These are phyloP conservation scores for Spongilla lacustris DNA, from an alignment of 37 sponge, comb jelly and placozoan genomes.

Conservation along the genomic window DNA sequence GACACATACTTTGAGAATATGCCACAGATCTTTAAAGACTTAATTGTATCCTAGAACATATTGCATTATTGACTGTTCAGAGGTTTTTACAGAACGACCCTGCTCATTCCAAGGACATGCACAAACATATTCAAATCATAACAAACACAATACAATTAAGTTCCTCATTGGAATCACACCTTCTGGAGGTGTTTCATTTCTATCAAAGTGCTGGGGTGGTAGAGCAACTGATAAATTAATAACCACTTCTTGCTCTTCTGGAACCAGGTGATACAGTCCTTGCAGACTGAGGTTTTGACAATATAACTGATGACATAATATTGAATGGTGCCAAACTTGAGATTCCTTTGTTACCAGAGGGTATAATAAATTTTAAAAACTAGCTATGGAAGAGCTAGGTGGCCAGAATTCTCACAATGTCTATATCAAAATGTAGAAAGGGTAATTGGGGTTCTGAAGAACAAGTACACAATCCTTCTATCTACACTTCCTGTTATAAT, in stretches of 20 bases:
- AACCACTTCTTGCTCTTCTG: constrained; percentile 34
- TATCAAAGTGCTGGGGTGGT: constrained; percentile 50
- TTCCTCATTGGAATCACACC: constrained; percentile 53
- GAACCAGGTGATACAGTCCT: constrained; percentile 45
- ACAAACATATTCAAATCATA: constrained; percentile 59
- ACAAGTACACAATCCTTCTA: constrained; percentile 41
- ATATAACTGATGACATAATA: constrained; percentile 46
- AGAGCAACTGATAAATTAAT: constrained; percentile 39
- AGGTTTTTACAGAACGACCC: constrained; percentile 34
- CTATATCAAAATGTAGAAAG: constrained; percentile 46
- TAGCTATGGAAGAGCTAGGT: constrained; percentile 34
- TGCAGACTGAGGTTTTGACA: constrained; percentile 51
- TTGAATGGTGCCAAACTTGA: constrained; percentile 46
- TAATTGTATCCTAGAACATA: constrained; percentile 21
- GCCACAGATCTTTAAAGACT: constrained; percentile 31
- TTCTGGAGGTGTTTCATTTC: constrained; percentile 31
- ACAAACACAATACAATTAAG: constrained; percentile 66
- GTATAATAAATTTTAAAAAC: constrained; percentile 43
- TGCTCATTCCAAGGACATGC: constrained; percentile 10
- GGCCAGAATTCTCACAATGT: constrained; percentile 34
- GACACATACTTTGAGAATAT: constrained; percentile 19
- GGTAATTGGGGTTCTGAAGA: constrained; percentile 54
- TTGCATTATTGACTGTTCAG: constrained; percentile 42
- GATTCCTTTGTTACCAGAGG: constrained; percentile 42
- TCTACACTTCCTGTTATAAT: neutral